These are phyloP conservation scores for Hydraecia micacea DNA, from an alignment of 2,888 invertebrate genomes.

Conservation along the genomic window DNA sequence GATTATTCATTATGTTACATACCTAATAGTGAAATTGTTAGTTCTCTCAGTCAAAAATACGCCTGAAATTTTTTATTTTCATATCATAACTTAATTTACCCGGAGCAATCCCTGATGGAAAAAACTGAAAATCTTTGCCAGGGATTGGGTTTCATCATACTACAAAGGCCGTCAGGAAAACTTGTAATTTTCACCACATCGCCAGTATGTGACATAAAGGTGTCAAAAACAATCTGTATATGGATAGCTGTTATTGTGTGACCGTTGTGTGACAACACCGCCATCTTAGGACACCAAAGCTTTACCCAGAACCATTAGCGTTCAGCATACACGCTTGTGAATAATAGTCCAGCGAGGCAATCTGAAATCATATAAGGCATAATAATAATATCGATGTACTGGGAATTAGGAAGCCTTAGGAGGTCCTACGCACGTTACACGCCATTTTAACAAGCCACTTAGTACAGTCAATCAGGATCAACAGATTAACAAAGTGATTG, in stretches of 20 bases:
- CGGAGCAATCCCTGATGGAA: background rate
- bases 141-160: background rate
- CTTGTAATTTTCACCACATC: background rate
- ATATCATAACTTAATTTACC: background rate
- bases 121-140: background rate
- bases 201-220: background rate
- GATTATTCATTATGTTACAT: too few relatives aligned
- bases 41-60: background rate
- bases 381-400: slow-evolving; percentile 35
- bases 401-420: slow-evolving; percentile 51
- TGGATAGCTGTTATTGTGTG: too few relatives aligned
- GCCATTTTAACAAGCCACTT: slow-evolving; percentile 54
- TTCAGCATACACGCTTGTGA: background rate
- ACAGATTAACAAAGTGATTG: slow-evolving; percentile 48
- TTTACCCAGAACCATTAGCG: background rate
- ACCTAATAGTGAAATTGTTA: background rate
- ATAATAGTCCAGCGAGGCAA: background rate
- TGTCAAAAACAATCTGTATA: too few relatives aligned
- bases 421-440: slow-evolving; percentile 29
- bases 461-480: slow-evolving; percentile 53
- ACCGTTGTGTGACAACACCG: background rate
- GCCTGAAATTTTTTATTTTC: background rate
- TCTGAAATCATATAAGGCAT: slow-evolving; percentile 18
- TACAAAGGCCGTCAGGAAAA: background rate
- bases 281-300: background rate